Percentiles rank a stretch among this genome's conserved stretches.
phyloP scores from a whole-genome alignment of 2,888 invertebrate species.

The Melikaiella ostensackeni region DNA sequence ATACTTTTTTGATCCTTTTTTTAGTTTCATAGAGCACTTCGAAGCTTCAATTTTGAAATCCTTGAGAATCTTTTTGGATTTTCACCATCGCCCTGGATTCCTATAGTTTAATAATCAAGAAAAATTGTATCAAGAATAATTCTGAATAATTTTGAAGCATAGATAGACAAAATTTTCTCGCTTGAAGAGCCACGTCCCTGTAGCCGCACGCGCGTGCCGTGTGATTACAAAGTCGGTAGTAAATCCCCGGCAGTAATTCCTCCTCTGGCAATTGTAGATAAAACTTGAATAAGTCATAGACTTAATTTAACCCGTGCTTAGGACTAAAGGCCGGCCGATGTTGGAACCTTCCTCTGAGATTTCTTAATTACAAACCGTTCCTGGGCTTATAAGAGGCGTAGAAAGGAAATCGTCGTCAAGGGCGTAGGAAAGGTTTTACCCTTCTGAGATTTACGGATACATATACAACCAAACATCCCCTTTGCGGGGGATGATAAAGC shows the following conservation, averaged over 20 bases:
- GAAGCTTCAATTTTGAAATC: too few relatives aligned
- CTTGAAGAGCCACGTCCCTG: slow-evolving; percentile 40
- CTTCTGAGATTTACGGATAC: slow-evolving; percentile 65
- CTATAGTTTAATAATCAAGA: too few relatives aligned
- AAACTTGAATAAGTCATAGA: slow-evolving; percentile 77
- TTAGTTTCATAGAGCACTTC: too few relatives aligned
- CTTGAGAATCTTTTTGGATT: too few relatives aligned
- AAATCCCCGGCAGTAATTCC: slow-evolving; percentile 65
- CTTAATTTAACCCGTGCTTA: slow-evolving; percentile 71
- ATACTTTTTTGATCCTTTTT: too few relatives aligned
- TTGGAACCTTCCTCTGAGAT: slow-evolving; percentile 68
- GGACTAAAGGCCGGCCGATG: slow-evolving; percentile 52
- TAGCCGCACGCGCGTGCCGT: slow-evolving; percentile 61
- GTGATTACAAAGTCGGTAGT: slow-evolving; percentile 69
- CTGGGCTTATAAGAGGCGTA: slow-evolving; percentile 43
- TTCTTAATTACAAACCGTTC: slow-evolving; percentile 73
- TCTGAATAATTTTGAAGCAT: slow-evolving; percentile 2
- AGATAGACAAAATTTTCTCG: slow-evolving; percentile 17
- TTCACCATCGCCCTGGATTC: too few relatives aligned
- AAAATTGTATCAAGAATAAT: not conserved
- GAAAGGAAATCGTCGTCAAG: slow-evolving; percentile 54
- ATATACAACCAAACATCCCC: slow-evolving; percentile 45
- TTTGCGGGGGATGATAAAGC: slow-evolving; percentile 63
- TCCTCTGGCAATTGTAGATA: slow-evolving; percentile 76
- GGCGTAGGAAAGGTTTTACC: slow-evolving; percentile 57